Percentiles rank a stretch among this genome's conserved stretches.
Conservation (phyloP, 2,797 vertebrate genomes). For the Alcedo atthis region DNA sequence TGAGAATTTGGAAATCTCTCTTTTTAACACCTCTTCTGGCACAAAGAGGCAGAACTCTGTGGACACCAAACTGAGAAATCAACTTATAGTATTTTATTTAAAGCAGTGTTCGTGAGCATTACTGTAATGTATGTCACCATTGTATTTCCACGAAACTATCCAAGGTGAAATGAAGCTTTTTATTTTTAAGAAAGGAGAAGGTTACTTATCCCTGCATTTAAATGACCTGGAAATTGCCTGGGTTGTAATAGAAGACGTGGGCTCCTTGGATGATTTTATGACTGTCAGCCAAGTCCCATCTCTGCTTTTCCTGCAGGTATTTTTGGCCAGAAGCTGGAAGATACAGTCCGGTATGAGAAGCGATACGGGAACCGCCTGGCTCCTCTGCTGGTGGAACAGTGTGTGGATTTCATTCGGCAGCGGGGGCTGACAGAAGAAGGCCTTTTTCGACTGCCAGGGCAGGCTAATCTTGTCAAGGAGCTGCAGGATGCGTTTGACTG, state of each 20-base stretch:
- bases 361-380: constrained; percentile 91
- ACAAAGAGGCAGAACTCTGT: background rate
- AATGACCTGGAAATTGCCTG: accelerated
- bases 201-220: background rate
- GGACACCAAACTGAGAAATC: background rate
- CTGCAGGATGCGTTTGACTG: constrained; percentile 97
- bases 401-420: constrained; percentile 94
- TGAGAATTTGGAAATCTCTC: background rate
- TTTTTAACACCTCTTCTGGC: background rate
- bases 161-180: background rate
- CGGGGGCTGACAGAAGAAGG: constrained; percentile 94
- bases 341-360: constrained; percentile 93
- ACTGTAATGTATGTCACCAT: background rate
- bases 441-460: constrained; percentile 92
- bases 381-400: constrained; percentile 96
- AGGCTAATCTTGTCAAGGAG: constrained; percentile 97
- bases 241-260: background rate
- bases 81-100: background rate
- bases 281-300: background rate
- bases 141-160: background rate
- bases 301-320: constrained; percentile 82
- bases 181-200: background rate
- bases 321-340: constrained; percentile 97
- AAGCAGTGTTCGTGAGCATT: background rate
- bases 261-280: background rate